Conservation (phyloP, 2,797 vertebrate species). For the Thalassophryne amazonica region DNA sequence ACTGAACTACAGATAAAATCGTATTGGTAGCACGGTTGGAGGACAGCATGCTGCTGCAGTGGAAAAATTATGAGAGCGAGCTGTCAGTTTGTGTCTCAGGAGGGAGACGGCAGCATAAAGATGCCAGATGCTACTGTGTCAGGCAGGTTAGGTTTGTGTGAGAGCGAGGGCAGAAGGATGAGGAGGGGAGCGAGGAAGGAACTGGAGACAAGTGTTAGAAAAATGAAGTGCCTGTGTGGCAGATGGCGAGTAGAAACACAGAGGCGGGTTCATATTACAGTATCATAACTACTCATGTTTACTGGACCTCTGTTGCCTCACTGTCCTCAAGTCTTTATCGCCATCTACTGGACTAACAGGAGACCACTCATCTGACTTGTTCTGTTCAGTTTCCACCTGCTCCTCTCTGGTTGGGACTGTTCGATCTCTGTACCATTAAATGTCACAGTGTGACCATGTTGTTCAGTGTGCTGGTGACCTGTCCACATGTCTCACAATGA, state of each 20-base stretch:
- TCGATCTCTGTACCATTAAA: no score
- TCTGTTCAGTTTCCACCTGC: no score
- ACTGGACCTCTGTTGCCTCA: background rate
- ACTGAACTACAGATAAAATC: background rate
- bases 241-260: conserved; percentile 48
- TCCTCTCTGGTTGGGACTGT: no score
- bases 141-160: conserved; percentile 37
- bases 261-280: conserved; percentile 47
- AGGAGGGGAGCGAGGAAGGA: conserved; percentile 12
- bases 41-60: conserved; percentile 14
- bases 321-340: conserved; percentile 21
- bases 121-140: conserved; percentile 60
- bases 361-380: background rate
- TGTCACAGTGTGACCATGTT: no score
- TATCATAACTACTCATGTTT: conserved; percentile 40
- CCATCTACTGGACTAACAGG: conserved; percentile 45
- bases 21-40: conserved; percentile 4
- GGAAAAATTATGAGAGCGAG: conserved; percentile 28
- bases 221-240: conserved; percentile 24
- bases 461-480: no score
- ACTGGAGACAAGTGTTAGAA: conserved; percentile 25
- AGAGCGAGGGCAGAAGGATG: conserved; percentile 20
- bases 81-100: conserved; percentile 35
- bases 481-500: no score
- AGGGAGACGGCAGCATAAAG: conserved; percentile 51